Conservation (phyloP, 1,140 invertebrate genomes). For the Zaprionus africanus region DNA sequence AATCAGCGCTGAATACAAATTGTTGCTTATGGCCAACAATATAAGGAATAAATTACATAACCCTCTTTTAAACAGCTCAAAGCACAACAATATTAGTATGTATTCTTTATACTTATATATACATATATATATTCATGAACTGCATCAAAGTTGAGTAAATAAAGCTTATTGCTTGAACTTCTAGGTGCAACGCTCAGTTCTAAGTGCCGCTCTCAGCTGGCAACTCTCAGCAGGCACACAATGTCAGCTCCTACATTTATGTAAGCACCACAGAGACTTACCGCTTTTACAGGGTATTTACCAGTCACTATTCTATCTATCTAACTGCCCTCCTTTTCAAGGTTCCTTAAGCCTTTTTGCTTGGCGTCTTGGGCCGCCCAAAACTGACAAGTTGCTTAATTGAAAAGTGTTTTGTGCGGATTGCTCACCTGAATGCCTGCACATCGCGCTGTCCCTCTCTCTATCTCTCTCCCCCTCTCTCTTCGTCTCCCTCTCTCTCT, state of each 20-base stretch:
- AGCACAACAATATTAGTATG: too few species aligned
- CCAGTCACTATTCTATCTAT: not conserved
- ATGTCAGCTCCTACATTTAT: too few species aligned
- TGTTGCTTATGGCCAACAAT: too few species aligned
- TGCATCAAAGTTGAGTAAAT: not conserved
- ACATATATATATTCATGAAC: not conserved
- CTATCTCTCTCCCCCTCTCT: not conserved
- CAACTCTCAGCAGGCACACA: too few species aligned
- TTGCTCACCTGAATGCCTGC: constrained; percentile 15
- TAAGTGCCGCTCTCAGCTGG: too few species aligned
- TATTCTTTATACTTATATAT: too few species aligned
- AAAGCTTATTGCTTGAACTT: not conserved
- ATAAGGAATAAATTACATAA: too few species aligned
- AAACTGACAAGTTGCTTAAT: constrained; percentile 78
- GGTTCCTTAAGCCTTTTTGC: constrained; percentile 65
- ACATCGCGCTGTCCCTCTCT: not conserved
- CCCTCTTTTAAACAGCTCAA: too few species aligned
- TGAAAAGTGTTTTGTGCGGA: constrained; percentile 77
- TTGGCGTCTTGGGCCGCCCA: constrained; percentile 47
- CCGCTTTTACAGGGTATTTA: constrained; percentile 7
- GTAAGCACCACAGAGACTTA: not conserved
- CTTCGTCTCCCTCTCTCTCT: not conserved
- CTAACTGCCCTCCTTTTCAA: constrained; percentile 10
- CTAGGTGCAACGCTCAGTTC: not conserved
- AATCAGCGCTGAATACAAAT: too few species aligned